Conservation (phyloP, 2,888 invertebrate species). For the Tridacna crocea region DNA sequence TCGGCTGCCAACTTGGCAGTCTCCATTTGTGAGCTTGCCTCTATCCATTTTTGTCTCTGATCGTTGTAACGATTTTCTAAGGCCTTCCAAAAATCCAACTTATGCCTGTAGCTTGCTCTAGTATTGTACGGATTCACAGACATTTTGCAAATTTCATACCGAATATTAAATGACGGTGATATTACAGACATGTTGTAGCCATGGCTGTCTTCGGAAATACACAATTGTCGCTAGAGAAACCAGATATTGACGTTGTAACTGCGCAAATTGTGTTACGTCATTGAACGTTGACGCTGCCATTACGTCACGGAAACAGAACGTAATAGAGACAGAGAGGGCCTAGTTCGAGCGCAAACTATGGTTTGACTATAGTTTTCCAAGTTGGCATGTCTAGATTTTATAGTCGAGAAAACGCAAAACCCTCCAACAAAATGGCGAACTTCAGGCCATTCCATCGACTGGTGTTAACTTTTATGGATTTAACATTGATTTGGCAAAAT, state of each 20-base stretch:
- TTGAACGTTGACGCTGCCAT: background rate
- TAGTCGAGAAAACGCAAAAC: too few relatives aligned
- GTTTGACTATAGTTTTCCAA: too few relatives aligned
- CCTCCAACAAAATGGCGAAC: too few relatives aligned
- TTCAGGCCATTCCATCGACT: too few relatives aligned
- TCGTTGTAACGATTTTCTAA: conserved; percentile 34
- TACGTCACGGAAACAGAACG: background rate
- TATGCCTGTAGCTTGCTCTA: background rate
- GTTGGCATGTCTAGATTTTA: too few relatives aligned
- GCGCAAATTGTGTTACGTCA: background rate
- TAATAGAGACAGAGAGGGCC: too few relatives aligned
- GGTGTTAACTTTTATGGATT: too few relatives aligned
- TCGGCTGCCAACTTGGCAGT: conserved; percentile 23
- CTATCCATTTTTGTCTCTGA: conserved; percentile 37
- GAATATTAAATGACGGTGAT: background rate
- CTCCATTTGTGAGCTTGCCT: conserved; percentile 27
- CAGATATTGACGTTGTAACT: background rate
- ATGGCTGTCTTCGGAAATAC: background rate
- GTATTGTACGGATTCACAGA: background rate
- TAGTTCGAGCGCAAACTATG: too few relatives aligned
- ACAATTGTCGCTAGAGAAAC: background rate
- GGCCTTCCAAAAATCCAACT: conserved; percentile 39
- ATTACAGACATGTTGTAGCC: background rate
- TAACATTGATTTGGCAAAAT: too few relatives aligned
- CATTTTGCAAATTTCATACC: conserved; percentile 34